These are phyloP conservation scores for Venusia cambrica DNA, from an alignment of 2,888 invertebrate species.

Conservation along the genomic window DNA sequence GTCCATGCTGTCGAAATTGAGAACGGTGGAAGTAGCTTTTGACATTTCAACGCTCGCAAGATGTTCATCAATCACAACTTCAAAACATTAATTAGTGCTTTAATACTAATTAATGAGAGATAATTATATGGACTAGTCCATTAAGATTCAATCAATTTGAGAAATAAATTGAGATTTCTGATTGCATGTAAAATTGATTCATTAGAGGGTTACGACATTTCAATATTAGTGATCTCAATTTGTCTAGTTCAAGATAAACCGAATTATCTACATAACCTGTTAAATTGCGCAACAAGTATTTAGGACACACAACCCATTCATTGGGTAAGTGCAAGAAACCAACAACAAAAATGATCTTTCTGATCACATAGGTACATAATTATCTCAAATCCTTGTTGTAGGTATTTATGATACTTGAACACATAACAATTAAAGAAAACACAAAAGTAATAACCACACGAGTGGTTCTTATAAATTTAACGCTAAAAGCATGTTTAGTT, in stretches of 20 bases:
- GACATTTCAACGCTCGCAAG: constrained; percentile 42
- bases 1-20: constrained; percentile 24
- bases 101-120: constrained; percentile 57
- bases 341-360: no score
- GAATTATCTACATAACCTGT: no score
- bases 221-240: constrained; percentile 21
- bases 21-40: constrained; percentile 30
- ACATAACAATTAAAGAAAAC: no score
- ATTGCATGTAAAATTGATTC: constrained; percentile 27
- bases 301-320: no score
- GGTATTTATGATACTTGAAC: no score
- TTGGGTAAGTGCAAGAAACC: no score
- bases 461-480: no score
- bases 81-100: constrained; percentile 59
- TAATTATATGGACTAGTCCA: constrained; percentile 52
- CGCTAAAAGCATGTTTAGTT: no score
- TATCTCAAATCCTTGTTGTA: no score
- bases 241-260: constrained; percentile 21
- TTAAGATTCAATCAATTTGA: constrained; percentile 41
- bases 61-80: constrained; percentile 54
- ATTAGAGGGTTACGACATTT: constrained; percentile 23
- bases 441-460: no score
- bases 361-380: no score
- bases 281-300: no score
- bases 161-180: constrained; percentile 36